Base-by-base conservation (phyloP, 2,888 invertebrate genomes). In the Cephalotes varians region DNA sequence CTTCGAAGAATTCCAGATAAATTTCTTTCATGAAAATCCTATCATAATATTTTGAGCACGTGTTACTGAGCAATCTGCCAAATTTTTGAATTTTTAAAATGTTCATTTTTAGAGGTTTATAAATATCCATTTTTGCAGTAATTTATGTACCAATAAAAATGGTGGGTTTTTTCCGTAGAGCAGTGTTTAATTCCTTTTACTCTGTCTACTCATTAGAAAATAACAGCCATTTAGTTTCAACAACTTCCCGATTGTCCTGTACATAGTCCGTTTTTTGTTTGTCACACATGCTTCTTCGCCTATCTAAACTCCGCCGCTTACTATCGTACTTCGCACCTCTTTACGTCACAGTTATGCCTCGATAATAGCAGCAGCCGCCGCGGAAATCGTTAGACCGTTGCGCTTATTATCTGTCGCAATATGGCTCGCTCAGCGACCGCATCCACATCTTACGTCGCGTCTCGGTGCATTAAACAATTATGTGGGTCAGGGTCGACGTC, bases 401-500 rank as follows among this genome's bases (percentile, higher is more conserved):
- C 65, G 64, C 51, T 34, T 34, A 18, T 69, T 77, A 69, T 77
- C 40, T 56, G 69, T 56, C 69, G 69, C 71, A 47, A 69, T 71
- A 44, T 40, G 34, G 31, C 12, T 65, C 84, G 86, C 84, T 85
- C 74, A 73, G 83, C 86, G 81, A 85, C 85, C 74, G 49, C 64
- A 84, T 88, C 65, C 82, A 81, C 83, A 76, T 87, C 86, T 86
- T 86, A 80, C 83, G 82, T 51, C 79, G 76, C 85, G 81, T 85
- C 85, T 86, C 77, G 90, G 90, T 91, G 91, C 91, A 91, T 92
- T 91, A 83, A 65, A 86, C 86, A 87, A 91, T 91, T 92, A 93
- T 92, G 87, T 94, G 80, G 94, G 94, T 94, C 94, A 94, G 93
- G 94, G 94, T 93, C 94, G 92, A 91, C 93, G 88, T 89, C 91